phyloP scores from a whole-genome alignment of 2,888 invertebrate genomes.

The Athripsodes cinereus region DNA sequence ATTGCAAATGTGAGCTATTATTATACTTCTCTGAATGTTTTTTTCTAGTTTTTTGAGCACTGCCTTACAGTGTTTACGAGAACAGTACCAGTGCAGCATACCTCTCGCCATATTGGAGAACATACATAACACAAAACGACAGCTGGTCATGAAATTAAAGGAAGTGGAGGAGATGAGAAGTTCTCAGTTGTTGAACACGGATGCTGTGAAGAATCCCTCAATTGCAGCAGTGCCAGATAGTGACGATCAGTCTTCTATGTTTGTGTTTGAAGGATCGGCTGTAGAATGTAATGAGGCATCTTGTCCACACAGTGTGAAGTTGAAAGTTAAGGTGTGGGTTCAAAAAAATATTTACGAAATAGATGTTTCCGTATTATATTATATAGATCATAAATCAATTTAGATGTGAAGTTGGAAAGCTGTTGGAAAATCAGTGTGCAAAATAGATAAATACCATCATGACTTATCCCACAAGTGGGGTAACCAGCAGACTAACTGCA shows the following conservation, averaged over 20 bases:
- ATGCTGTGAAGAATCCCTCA: too few species aligned
- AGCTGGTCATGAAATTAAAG: constrained; percentile 31
- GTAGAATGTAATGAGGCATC: constrained; percentile 22
- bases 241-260: background rate
- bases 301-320: constrained; percentile 28
- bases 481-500: too few species aligned
- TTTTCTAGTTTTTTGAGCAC: constrained; percentile 38
- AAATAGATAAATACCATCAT: too few species aligned
- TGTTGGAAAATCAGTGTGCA: too few species aligned
- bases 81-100: constrained; percentile 43
- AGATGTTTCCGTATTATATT: too few species aligned
- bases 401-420: too few species aligned
- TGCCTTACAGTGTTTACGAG: constrained; percentile 38
- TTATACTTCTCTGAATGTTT: background rate
- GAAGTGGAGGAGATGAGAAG: background rate
- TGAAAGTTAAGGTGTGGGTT: constrained; percentile 22
- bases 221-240: background rate
- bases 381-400: too few species aligned
- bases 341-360: too few species aligned
- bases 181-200: background rate
- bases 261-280: background rate
- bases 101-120: constrained; percentile 40
- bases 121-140: constrained; percentile 37
- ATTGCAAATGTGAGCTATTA: too few species aligned
- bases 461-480: too few species aligned